Conservation (phyloP, 1,140 invertebrate genomes). For the Eurosta solidaginis region DNA sequence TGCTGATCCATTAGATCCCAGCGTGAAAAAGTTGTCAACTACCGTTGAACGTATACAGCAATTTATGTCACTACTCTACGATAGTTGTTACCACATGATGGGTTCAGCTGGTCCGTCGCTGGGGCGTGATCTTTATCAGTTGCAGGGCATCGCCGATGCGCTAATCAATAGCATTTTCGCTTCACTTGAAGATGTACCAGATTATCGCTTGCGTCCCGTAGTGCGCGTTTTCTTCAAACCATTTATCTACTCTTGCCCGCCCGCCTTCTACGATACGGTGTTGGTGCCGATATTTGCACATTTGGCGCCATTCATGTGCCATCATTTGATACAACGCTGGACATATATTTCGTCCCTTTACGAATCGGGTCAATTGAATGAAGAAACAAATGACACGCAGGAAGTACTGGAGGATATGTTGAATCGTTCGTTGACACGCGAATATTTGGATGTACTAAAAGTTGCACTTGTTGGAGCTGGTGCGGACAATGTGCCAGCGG, state of each 20-base stretch:
- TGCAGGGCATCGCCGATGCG: constrained; percentile 67
- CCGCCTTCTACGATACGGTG: constrained; percentile 74
- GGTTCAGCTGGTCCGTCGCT: constrained; percentile 78
- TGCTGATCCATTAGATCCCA: constrained; percentile 61
- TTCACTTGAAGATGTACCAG: constrained; percentile 78
- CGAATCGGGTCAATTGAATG: constrained; percentile 77
- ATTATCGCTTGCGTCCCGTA: constrained; percentile 80
- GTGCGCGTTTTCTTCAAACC: constrained; percentile 84
- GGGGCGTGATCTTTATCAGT: constrained; percentile 80
- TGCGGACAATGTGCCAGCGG: constrained; percentile 47
- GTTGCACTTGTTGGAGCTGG: constrained; percentile 65
- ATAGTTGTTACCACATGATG: constrained; percentile 78
- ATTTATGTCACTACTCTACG: constrained; percentile 73
- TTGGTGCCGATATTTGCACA: constrained; percentile 78
- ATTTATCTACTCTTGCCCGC: constrained; percentile 83
- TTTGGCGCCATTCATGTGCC: constrained; percentile 78
- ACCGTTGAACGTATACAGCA: constrained; percentile 80
- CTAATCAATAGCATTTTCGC: constrained; percentile 71
- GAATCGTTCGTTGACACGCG: constrained; percentile 81
- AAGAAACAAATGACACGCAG: constrained; percentile 77
- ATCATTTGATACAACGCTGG: constrained; percentile 78
- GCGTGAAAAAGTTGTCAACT: constrained; percentile 61
- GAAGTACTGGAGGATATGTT: constrained; percentile 89
- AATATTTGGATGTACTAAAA: constrained; percentile 84
- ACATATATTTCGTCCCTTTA: constrained; percentile 74